Evolutionary conservation across 2,797 vertebrate genomes (phyloP).

Genomic region (Zenarchopterus dispar): DNA sequence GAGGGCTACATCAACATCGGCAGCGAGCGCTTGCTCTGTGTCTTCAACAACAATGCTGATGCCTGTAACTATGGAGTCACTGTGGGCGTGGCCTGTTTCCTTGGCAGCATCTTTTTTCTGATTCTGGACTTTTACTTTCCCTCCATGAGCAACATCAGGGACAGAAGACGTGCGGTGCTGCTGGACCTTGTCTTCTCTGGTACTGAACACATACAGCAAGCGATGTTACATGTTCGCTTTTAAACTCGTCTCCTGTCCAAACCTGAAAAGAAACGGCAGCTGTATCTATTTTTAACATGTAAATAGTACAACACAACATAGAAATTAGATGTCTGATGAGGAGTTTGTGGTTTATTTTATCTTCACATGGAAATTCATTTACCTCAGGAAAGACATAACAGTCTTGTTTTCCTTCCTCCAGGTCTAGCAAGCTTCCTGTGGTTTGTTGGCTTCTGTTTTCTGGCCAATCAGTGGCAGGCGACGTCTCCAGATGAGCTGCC

Average conservation of each 20-base stretch:
- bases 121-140: conserved; percentile 92
- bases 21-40: conserved; percentile 86
- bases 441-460: conserved; percentile 94
- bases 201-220: conserved; percentile 54
- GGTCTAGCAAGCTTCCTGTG: conserved; percentile 86
- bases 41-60: conserved; percentile 91
- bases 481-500: conserved; percentile 80
- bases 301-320: not conserved
- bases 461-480: conserved; percentile 93
- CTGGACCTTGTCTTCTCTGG: conserved; percentile 93
- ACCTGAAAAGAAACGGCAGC: not conserved
- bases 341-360: not conserved
- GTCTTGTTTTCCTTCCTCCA: conserved; percentile 32
- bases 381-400: not conserved
- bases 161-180: conserved; percentile 89
- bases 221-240: not conserved
- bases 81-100: conserved; percentile 90
- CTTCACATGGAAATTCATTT: not conserved
- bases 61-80: conserved; percentile 94
- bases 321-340: not conserved
- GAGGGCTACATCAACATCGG: conserved; percentile 94
- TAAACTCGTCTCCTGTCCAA: not conserved
- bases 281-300: too few species aligned
- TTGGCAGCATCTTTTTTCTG: conserved; percentile 90
- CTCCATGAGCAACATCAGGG: conserved; percentile 93